Conservation (phyloP, 2,113 vertebrate species). For the Polyodon spathula region DNA sequence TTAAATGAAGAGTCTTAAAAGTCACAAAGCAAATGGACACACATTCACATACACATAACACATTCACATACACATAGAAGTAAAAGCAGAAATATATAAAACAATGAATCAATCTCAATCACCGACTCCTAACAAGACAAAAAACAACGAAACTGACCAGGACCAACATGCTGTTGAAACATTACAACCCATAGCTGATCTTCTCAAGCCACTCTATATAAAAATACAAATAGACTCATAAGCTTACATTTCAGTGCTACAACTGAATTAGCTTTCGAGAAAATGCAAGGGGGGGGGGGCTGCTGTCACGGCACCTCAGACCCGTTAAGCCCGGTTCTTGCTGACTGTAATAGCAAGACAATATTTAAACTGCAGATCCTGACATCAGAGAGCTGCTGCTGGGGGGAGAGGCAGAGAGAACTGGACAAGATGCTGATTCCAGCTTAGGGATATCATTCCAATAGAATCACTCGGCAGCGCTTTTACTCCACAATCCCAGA, state of each 20-base stretch:
- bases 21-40: no score
- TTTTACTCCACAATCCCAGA: constrained; percentile 31
- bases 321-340: no score
- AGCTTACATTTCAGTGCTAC: not conserved
- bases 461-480: constrained; percentile 33
- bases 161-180: no score
- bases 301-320: no score
- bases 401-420: constrained; percentile 3
- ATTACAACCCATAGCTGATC: no score
- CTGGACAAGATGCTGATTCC: constrained; percentile 22
- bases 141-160: no score
- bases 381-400: constrained; percentile 1
- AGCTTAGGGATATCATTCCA: constrained; percentile 25
- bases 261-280: constrained; percentile 1
- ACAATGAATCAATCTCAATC: no score
- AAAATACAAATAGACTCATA: not conserved
- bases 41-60: no score
- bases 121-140: no score
- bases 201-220: not conserved
- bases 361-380: not conserved
- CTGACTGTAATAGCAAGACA: not conserved
- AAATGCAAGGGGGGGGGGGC: not conserved
- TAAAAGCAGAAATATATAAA: no score
- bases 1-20: no score
- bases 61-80: no score